Conservation (phyloP, 2,888 invertebrate genomes). For the Plemyria rubiginata region DNA sequence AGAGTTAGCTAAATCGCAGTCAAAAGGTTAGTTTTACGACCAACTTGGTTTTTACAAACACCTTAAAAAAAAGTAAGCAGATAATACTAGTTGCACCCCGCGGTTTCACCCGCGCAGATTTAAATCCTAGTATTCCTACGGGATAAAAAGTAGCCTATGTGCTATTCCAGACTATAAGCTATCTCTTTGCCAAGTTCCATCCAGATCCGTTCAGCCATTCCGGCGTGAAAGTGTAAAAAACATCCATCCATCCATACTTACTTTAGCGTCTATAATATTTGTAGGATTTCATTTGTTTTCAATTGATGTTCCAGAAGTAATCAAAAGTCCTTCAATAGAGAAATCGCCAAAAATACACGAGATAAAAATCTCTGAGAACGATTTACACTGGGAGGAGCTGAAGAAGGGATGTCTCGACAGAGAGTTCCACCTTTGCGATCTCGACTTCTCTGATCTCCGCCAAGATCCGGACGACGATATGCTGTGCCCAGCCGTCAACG, state of each 20-base stretch:
- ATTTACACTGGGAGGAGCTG: constrained; percentile 97
- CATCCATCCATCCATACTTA: no score
- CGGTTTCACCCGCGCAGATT: no score
- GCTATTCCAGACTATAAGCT: no score
- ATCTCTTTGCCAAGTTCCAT: no score
- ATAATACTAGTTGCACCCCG: no score
- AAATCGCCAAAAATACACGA: constrained; percentile 87
- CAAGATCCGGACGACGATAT: constrained; percentile 95
- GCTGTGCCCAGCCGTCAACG: constrained; percentile 87
- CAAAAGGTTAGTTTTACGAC: constrained; percentile 84
- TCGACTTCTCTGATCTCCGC: constrained; percentile 97
- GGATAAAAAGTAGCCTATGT: no score
- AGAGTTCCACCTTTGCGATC: constrained; percentile 94
- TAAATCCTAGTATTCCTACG: no score
- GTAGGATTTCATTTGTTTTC: no score
- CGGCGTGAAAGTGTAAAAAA: no score
- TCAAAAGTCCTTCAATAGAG: constrained; percentile 89
- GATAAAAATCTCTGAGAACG: constrained; percentile 95
- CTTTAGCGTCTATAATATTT: no score
- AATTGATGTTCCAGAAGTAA: constrained; percentile 81
- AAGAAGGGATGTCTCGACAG: constrained; percentile 89
- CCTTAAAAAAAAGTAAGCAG: no score
- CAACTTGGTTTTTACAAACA: not conserved
- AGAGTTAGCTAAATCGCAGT: constrained; percentile 94
- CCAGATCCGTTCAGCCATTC: no score